Percentiles rank a stretch among this genome's conserved stretches.
phyloP scores from a whole-genome alignment of 2,888 invertebrate species.

The Resseliella maxima region DNA sequence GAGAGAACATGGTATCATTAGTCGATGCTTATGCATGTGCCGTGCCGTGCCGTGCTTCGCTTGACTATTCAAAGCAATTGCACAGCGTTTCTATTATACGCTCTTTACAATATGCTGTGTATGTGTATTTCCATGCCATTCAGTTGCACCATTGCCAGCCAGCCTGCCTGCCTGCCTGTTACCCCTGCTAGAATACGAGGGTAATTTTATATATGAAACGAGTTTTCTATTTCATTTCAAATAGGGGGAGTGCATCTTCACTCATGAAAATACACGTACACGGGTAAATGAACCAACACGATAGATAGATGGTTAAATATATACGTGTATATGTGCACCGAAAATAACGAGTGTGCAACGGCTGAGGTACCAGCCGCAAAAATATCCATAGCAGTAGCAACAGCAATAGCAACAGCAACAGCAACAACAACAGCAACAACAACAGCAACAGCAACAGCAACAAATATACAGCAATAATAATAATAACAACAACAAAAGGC shows the following conservation, averaged over 20 bases:
- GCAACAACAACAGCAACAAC: neutral
- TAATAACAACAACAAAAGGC: neutral
- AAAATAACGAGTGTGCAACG: neutral
- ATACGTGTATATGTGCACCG: neutral
- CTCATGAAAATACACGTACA: slow-evolving; percentile 5
- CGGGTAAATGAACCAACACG: neutral
- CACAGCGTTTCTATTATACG: neutral
- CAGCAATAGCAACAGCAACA: neutral
- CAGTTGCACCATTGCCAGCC: neutral
- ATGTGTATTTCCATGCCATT: neutral
- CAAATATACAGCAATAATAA: neutral
- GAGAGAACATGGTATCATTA: neutral
- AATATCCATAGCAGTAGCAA: slow-evolving; percentile 33
- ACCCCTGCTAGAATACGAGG: neutral
- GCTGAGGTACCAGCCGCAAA: slow-evolving; percentile 42
- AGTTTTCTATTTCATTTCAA: slow-evolving; percentile 35
- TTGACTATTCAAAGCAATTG: neutral
- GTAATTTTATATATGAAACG: slow-evolving; percentile 36
- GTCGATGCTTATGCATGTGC: neutral
- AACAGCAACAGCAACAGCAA: neutral
- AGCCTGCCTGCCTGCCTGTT: neutral
- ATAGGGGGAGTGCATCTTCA: slow-evolving; percentile 46
- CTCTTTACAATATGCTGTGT: neutral
- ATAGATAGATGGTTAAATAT: neutral
- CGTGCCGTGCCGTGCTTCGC: neutral